Base-by-base conservation (phyloP, 2,888 invertebrate genomes). In the Nephrotoma guestfalica region DNA sequence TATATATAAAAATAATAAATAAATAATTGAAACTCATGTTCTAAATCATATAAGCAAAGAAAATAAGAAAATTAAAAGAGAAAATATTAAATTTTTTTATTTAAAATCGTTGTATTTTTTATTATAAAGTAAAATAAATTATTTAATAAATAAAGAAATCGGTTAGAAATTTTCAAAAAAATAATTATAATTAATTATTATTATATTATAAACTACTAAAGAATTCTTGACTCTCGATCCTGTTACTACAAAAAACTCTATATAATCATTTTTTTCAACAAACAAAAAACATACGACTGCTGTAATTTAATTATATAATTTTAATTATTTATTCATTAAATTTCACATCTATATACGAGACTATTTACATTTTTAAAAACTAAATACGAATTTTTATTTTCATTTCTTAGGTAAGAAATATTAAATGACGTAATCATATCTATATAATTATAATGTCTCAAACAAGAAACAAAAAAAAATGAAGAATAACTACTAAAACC, bases 1-100 rank as follows among this genome's bases (percentile, higher is more conserved):
- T 86, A 30, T 84, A 84, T 41, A 86, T 84, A 30, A 45, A 86
- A 41, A 41, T 71, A 83, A 83, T 71, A 87, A 85, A 86, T 15
- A 87, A 43, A 83, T 87, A 87, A 86, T 86, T 86, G 87, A 87
- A 87, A 86, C 87, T 87, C 87, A 87, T 87, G 87, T 87, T 87
- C 87, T 87, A 87, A 87, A 87, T 87, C 84, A 86, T 84, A 86
- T 45, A 86, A 83, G 85, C 85, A 86, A 86, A 47, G 47, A 86
- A 84, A 87, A 86, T 86, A 84, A 84, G 42, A 84, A 84, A 86
- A 85, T 86, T 85, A 40, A 86, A 86, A 83, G 40, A 86, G 83
- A 47, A 47, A n/a, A 86, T 41, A 13, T 86, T 43, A 86, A 87
- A 45, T 47, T 88, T 86, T 83, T 87, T 85, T 30, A 30, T 71